Conservation (phyloP, 2,888 invertebrate species). For the Ichneumoninae sp. region DNA sequence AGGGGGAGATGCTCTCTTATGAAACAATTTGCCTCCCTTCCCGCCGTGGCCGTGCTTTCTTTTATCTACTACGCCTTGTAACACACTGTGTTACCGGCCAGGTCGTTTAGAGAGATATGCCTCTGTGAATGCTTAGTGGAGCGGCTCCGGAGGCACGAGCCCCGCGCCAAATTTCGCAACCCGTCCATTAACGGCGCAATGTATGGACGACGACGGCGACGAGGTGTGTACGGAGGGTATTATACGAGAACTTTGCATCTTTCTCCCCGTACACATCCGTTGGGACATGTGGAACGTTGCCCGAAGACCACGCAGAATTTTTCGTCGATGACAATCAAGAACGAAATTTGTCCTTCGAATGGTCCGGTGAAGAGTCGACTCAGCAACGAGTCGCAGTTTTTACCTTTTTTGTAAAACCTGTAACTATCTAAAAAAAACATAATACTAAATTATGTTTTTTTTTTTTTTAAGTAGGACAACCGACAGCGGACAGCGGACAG, state of each 20-base stretch:
- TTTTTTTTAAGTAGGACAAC: too few species aligned
- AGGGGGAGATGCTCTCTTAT: conserved; percentile 8
- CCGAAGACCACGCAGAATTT: too few species aligned
- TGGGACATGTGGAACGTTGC: too few species aligned
- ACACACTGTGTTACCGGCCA: conserved; percentile 14
- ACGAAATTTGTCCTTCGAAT: too few species aligned
- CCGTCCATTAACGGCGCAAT: conserved; percentile 22
- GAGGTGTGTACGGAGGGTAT: conserved; percentile 3
- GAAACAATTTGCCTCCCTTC: conserved; percentile 21
- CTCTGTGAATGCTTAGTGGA: conserved; percentile 52
- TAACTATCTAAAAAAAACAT: too few species aligned
- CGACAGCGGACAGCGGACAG: too few species aligned
- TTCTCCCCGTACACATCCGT: background rate
- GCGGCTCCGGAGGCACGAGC: conserved; percentile 39
- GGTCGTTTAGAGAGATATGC: conserved; percentile 15
- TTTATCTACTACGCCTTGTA: conserved; percentile 63
- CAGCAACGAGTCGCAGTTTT: too few species aligned
- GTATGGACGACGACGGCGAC: background rate
- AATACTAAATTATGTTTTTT: too few species aligned
- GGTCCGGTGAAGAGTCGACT: too few species aligned
- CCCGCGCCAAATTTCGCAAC: conserved; percentile 57
- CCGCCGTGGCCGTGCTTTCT: conserved; percentile 54
- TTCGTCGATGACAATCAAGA: too few species aligned
- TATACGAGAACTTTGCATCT: conserved; percentile 12
- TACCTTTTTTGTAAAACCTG: too few species aligned